Percentiles rank a stretch among this genome's conserved stretches.
Evolutionary conservation across 2,797 vertebrate genomes (phyloP).

Genomic region (Pelobates cultripes): DNA sequence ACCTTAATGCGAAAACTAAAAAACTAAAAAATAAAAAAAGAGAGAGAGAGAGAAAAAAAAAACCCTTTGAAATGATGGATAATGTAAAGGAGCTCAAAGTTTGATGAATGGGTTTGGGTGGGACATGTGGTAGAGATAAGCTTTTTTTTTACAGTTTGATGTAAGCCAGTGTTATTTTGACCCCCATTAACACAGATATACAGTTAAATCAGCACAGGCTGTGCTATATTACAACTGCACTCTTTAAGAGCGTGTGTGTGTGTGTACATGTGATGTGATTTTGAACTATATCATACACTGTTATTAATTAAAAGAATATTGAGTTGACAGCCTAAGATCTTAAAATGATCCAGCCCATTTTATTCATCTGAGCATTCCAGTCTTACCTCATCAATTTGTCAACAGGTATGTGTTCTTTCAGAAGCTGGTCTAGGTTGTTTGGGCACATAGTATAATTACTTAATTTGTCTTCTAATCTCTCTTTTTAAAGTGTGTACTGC

Average conservation of each 20-base stretch:
- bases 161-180: conserved; percentile 42
- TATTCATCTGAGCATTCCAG: background rate
- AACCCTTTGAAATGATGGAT: conserved; percentile 57
- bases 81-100: conserved; percentile 47
- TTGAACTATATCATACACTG: no score
- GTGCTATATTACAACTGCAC: background rate
- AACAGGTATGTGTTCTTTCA: conserved; percentile 32
- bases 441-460: conserved; percentile 39
- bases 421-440: conserved; percentile 26
- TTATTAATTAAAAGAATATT: background rate
- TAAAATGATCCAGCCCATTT: conserved; percentile 9
- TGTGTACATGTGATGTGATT: no score
- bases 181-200: conserved; percentile 6
- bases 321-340: background rate
- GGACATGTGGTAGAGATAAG: conserved; percentile 36
- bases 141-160: conserved; percentile 38
- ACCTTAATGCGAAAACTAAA: conserved; percentile 31
- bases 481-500: conserved; percentile 2
- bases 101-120: conserved; percentile 46
- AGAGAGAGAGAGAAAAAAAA: conserved; percentile 27
- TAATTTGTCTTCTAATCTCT: conserved; percentile 46
- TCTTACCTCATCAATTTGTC: conserved; percentile 48
- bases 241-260: no score
- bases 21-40: background rate
- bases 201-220: background rate